Conservation (phyloP, 2,888 invertebrate species). For the Drosophila aldrichi region DNA sequence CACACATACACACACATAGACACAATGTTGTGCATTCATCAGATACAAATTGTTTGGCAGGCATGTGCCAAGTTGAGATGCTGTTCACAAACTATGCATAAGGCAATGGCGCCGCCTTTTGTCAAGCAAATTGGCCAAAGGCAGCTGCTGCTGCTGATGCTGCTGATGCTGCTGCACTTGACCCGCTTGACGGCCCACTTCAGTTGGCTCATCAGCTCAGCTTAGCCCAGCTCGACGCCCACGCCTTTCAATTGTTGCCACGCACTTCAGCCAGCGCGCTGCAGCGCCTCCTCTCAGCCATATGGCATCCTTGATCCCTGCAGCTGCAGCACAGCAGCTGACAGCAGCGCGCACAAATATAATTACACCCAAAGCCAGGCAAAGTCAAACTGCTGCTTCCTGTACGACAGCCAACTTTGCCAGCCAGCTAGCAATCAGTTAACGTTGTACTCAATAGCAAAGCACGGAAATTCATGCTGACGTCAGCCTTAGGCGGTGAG, state of each 20-base stretch:
- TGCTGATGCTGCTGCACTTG: conserved; percentile 62
- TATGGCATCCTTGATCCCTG: conserved; percentile 26
- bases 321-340: conserved; percentile 9
- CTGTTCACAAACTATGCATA: conserved; percentile 16
- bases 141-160: conserved; percentile 53
- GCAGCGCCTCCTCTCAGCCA: conserved; percentile 12
- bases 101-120: conserved; percentile 30
- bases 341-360: conserved; percentile 55
- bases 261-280: conserved; percentile 40
- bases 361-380: conserved; percentile 39
- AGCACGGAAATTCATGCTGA: conserved; percentile 1
- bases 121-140: conserved; percentile 67
- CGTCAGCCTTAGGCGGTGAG: neutral
- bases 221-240: conserved; percentile 47
- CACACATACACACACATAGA: neutral
- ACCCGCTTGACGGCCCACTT: conserved; percentile 59
- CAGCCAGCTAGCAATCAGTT: conserved; percentile 42
- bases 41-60: conserved; percentile 47
- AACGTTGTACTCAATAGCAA: conserved; percentile 42
- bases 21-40: conserved; percentile 22
- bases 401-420: conserved; percentile 14
- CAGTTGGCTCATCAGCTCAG: conserved; percentile 70
- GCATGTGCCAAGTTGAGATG: conserved; percentile 31
- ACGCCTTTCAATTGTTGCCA: conserved; percentile 62
- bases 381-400: neutral